Evolutionary conservation across 2,797 vertebrate species (phyloP), one percentile per base, ranked within the genome.

Genomic region (Stomatorhinus walkeri): DNA sequence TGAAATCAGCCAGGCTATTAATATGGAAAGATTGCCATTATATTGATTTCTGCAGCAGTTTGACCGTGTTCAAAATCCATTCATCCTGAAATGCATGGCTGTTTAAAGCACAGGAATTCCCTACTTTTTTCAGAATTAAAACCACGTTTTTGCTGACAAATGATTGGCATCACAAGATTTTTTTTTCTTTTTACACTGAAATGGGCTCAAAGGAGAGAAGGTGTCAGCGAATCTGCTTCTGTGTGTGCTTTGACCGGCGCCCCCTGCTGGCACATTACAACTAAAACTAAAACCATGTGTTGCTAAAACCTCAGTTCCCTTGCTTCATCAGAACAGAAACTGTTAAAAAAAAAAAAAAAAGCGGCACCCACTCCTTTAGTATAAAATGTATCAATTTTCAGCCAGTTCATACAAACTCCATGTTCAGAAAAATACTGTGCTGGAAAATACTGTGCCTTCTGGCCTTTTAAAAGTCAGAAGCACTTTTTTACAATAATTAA

Each of bases 311-410:
- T 84, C 40, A 51, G n/a, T 84, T 84, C 48, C 16, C 8, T 51
- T 22, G 43, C 9, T 51, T 46, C 24, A 2, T 85, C 9, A 40
- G 68, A 76, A 72, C 46, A 84, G n/a, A 43, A 48, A 22, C 40
- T 24, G 40, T 22, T 5, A 7, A 9, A 48, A 14, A 51, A 14
- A 51, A 14, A 14, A 51, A 51, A 51, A 51, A 51, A 14, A 16
- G 43, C 22, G 85, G 54, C 85, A 61, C 85, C 40, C 32, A 54
- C 9, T 87, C 85, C 85, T 40, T n/a, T 59, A 56, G 51, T 59
- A 87, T 43, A 87, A 87, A 87, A 87, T 36, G 68, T 54, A 32
- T 52, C 85, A 86, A 51, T 87, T 87, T 85, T 56, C 54, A 52
- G 84, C 84, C 84, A 52, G 22, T 56, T 32, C 52, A 86, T 56